Conservation (phyloP, 2,113 vertebrate species). For the Notiomystis cincta region DNA sequence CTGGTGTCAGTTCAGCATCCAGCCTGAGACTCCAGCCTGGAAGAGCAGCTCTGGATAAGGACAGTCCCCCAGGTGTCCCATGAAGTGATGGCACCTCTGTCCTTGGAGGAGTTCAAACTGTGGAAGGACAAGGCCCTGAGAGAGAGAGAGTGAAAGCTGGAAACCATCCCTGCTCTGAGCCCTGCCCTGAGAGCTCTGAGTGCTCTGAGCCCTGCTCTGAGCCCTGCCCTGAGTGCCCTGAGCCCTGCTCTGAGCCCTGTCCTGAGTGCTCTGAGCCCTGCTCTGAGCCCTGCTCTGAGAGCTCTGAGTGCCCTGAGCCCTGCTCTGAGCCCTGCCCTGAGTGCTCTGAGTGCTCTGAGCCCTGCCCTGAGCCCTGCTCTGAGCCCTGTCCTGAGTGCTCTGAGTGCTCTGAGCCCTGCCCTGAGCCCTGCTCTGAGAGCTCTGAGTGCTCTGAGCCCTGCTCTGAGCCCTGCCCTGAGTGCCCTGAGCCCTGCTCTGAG, state of each 20-base stretch:
- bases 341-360: too few relatives aligned
- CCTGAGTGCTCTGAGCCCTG: too few relatives aligned
- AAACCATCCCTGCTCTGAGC: neutral
- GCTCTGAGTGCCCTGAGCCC: too few relatives aligned
- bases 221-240: neutral
- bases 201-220: neutral
- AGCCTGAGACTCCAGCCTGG: neutral
- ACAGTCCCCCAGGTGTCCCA: neutral
- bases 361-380: neutral
- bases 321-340: neutral
- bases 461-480: neutral
- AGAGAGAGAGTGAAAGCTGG: neutral
- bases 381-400: too few relatives aligned
- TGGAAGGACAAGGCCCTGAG: neutral
- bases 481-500: neutral
- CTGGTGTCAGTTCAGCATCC: neutral
- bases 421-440: too few relatives aligned
- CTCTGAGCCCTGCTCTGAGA: neutral
- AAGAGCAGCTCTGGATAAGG: neutral
- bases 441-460: too few relatives aligned
- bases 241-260: neutral
- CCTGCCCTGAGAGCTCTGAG: neutral
- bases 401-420: too few relatives aligned
- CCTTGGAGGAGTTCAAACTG: neutral
- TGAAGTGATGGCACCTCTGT: accelerated